A percentile compares a stretch with the other conserved stretches of the same genome.
phyloP scores from a whole-genome alignment of 2,888 invertebrate genomes.

The Punctoribates punctum region DNA sequence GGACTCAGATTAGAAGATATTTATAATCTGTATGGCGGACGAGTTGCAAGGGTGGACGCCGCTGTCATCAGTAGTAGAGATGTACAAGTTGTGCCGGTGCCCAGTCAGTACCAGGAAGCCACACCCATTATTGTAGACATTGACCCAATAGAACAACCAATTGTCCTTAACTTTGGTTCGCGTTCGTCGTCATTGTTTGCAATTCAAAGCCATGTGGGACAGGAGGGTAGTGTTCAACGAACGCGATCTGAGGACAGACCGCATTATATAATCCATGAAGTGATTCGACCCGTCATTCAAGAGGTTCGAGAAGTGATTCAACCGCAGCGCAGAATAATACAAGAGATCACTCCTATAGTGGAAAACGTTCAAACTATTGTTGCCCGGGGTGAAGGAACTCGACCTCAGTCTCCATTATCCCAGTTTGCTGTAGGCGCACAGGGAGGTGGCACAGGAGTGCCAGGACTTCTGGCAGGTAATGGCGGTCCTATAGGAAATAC shows the following conservation, averaged over 20 bases:
- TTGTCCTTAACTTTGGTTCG: constrained; percentile 30
- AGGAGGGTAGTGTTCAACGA: background rate
- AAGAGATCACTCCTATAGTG: constrained; percentile 8
- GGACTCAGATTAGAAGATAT: no score
- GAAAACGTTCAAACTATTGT: constrained; percentile 33
- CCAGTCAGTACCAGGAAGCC: background rate
- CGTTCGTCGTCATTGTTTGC: constrained; percentile 16
- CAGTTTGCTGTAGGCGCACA: no score
- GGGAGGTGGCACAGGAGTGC: no score
- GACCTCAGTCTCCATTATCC: no score
- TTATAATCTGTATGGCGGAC: no score
- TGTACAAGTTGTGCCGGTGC: constrained; percentile 1
- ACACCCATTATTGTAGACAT: constrained; percentile 3
- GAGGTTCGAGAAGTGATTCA: constrained; percentile 20
- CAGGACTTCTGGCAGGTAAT: no score
- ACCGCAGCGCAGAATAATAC: background rate
- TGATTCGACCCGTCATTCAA: constrained; percentile 32
- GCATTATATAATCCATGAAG: constrained; percentile 1
- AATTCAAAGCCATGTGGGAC: background rate
- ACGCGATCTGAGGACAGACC: constrained; percentile 30
- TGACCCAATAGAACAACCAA: constrained; percentile 8
- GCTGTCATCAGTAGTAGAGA: background rate
- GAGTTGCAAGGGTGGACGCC: background rate
- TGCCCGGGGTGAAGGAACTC: background rate
- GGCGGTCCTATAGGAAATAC: no score